Evolutionary conservation across 2,113 vertebrate genomes (phyloP), one percentile per base, ranked within the genome.

Genomic region (Phalacrocorax brasilianus): DNA sequence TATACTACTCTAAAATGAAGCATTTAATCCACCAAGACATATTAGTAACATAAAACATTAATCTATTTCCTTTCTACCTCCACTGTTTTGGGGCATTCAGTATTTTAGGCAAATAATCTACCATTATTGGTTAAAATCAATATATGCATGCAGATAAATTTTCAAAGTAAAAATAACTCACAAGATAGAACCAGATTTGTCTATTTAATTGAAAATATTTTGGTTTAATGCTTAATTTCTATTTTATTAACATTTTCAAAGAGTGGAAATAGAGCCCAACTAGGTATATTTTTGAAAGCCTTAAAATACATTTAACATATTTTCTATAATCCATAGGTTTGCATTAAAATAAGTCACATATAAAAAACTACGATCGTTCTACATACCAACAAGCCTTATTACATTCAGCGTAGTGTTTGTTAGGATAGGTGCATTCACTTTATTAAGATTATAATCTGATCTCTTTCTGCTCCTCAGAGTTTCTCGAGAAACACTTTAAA

Each of bases 361-460:
- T 14, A 35, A 59, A 74, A 79, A 59, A 6, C 12, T 28, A 28
- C 7, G 76, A 42, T 45, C 47, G 45, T n/a, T 94, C 50, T 97
- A 99, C 99, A 95, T 98, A 99, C 99, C 99, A 61, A 99, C 99
- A 70, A 99, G 99, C 55, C 99, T 98, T 97, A 99, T 99, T 94
- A 99, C 99, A 89, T 99, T 99, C 95, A 99, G 97, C 3, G 99
- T 99, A 96, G 99, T 99, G 98, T 99, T 99, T 94, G 99, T 99
- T 88, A 99, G 98, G 95, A 99, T 99, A 22, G 99, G 99, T 27
- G 99, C 99, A 38, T 99, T 99, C 97, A 98, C 98, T 97, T 99
- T 99, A 97, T 98, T 99, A 74, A 99, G 98, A 96, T 98, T 99
- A 97, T 99, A 99, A 98, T 99, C 99, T 0, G 99, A 99, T 97